Conservation (phyloP, 2,888 invertebrate genomes). For the Venusia cambrica region DNA sequence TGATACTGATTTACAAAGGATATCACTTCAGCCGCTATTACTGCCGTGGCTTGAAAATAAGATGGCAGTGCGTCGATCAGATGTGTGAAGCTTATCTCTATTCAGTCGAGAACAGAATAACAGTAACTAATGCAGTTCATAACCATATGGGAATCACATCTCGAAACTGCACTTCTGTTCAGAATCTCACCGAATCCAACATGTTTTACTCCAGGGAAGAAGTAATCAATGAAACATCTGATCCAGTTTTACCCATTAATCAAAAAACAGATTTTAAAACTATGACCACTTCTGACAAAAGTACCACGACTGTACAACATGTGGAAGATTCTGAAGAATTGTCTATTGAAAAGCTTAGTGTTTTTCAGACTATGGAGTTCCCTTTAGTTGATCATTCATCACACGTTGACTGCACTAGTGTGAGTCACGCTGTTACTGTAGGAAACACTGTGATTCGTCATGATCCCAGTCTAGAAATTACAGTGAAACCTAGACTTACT, state of each 20-base stretch:
- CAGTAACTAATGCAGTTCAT: constrained; percentile 12
- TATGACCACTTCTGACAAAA: background rate
- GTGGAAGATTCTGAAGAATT: background rate
- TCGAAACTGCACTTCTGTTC: background rate
- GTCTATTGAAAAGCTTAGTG: background rate
- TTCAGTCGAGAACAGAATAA: constrained; percentile 13
- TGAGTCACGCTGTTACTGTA: background rate
- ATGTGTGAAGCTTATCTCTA: constrained; percentile 21
- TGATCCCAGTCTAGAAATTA: constrained; percentile 12
- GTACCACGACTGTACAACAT: constrained; percentile 1
- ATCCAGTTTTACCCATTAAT: background rate
- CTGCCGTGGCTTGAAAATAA: constrained; percentile 16
- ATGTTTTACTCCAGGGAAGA: constrained; percentile 5
- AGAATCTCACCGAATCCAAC: background rate
- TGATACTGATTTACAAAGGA: constrained; percentile 23
- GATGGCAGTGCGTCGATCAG: constrained; percentile 28
- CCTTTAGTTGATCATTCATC: background rate
- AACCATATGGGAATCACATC: constrained; percentile 7
- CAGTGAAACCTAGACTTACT: constrained; percentile 4
- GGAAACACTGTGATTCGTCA: constrained; percentile 7
- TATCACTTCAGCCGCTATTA: constrained; percentile 27
- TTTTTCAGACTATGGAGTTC: background rate
- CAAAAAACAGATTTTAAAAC: background rate
- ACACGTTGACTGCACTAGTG: background rate
- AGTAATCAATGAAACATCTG: background rate